Conservation (phyloP, 2,113 vertebrate species). For the Ammodytes marinus region DNA sequence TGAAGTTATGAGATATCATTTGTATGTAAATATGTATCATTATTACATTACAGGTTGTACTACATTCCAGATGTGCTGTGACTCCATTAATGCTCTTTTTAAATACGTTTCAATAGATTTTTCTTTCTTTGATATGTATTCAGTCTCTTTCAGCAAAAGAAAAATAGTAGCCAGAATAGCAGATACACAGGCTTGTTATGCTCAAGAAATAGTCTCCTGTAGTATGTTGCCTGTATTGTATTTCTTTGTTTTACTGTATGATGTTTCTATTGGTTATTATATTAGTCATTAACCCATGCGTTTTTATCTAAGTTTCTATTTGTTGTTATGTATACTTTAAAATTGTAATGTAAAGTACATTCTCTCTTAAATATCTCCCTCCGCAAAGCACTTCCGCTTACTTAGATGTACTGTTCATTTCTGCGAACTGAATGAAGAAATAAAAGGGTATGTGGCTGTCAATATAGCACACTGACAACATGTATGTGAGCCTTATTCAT, state of each 20-base stretch:
- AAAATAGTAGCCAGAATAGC: slow-evolving; percentile 11
- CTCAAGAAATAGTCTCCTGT: slow-evolving; percentile 20
- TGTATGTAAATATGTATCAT: slow-evolving; percentile 11
- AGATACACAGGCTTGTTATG: slow-evolving; percentile 25
- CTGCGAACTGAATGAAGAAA: slow-evolving; percentile 22
- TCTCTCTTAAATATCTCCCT: slow-evolving; percentile 1
- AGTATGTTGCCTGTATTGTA: background rate
- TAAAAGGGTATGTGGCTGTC: background rate
- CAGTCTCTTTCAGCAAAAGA: slow-evolving; percentile 14
- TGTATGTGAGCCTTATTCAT: slow-evolving; percentile 16
- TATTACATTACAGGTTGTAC: slow-evolving; percentile 29
- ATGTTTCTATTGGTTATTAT: slow-evolving; percentile 6
- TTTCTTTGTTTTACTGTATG: slow-evolving; percentile 25
- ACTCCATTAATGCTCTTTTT: slow-evolving; percentile 14
- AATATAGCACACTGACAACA: slow-evolving; percentile 35
- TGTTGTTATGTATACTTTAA: slow-evolving; percentile 11
- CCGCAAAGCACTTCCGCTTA: slow-evolving; percentile 61
- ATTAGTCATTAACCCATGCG: slow-evolving; percentile 1
- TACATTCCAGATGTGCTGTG: slow-evolving; percentile 54
- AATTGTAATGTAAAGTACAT: slow-evolving; percentile 30
- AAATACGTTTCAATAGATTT: slow-evolving; percentile 9
- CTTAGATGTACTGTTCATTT: background rate
- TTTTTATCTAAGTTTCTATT: slow-evolving; percentile 4
- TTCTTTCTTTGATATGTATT: background rate
- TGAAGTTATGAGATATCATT: background rate